Base-by-base conservation (phyloP, 1,140 invertebrate genomes). In the Agrilus planipennis region DNA sequence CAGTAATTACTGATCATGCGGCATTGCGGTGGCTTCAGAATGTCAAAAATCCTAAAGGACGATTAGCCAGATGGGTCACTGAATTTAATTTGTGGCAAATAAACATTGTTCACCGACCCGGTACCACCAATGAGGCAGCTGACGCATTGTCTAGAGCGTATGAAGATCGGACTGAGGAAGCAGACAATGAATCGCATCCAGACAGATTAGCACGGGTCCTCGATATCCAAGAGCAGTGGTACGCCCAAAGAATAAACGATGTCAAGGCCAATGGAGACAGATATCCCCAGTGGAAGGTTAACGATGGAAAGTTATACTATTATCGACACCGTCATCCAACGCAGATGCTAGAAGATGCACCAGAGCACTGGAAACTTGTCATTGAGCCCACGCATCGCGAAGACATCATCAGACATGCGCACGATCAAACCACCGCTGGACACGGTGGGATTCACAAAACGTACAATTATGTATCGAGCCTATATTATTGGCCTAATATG, bases 391-490 rank as follows among this genome's bases (percentile, higher is more conserved):
- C n/a, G 27, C 32, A n/a, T 11, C 44, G 11, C 16, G 12, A 7
- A 44, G 34, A 17, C 39, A 55, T 3, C 28, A 53, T 14, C 3
- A 32, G 1, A 47, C 47, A 11, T 47, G 37, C 22, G n/a, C 47
- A 49, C 16, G 45, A 53, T 14, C 49, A 45, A 7, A 48, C 50
- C 0, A 45, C 25, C 1, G 45, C 52, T 11, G 59, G 57, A 2
- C 37, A 49, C 44, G 28, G 54, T 10, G 41, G 41, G 2, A 22
- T 36, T 4, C n/a, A 9, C 9, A 42, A 42, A 22, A 42, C 41
- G 2, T 27, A 17, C n/a, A 3, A 16, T 5, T 12, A 17, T 3
- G 4, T 42, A 4, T 14, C 12, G 18, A 14, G 18, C 12, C 4
- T 12, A n/a, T 41, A 41, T 22, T 41, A 12, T 20, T 41, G 5